Percentiles rank a stretch among this genome's conserved stretches.
These are phyloP conservation scores for Whitmania pigra DNA, from an alignment of 1,140 invertebrate genomes.

Conservation along the genomic window DNA sequence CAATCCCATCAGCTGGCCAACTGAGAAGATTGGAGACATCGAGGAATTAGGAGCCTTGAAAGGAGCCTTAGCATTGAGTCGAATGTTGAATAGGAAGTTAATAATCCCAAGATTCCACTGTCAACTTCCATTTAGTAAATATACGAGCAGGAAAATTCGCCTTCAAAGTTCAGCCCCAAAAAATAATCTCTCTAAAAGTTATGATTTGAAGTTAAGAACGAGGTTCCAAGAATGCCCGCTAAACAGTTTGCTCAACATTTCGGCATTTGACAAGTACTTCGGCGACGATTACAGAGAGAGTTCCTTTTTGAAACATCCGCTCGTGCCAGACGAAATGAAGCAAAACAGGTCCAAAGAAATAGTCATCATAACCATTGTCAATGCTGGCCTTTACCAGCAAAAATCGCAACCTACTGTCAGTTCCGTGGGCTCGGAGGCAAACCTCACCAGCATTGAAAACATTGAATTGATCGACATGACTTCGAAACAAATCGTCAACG, in stretches of 20 bases:
- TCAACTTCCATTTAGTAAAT: neutral
- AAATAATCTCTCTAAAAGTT: no score
- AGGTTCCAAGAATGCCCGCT: conserved; percentile 14
- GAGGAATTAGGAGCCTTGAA: conserved; percentile 17
- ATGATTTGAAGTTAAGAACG: neutral
- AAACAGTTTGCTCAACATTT: conserved; percentile 21
- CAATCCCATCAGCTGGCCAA: conserved; percentile 9
- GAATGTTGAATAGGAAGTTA: conserved; percentile 19
- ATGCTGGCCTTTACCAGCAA: neutral
- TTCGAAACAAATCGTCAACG: neutral
- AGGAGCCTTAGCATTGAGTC: conserved; percentile 16
- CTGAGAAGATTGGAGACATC: neutral
- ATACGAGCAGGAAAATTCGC: neutral
- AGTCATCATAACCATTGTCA: conserved; percentile 1
- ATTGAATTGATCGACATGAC: neutral
- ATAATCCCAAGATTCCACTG: conserved; percentile 24
- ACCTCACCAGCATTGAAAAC: neutral
- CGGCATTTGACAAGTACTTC: conserved; percentile 20
- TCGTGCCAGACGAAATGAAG: conserved; percentile 13
- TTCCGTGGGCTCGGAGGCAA: neutral
- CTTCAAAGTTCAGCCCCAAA: no score
- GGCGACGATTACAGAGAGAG: conserved; percentile 19
- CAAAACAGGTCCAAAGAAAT: neutral
- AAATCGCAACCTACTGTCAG: neutral
- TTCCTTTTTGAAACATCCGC: conserved; percentile 21